Conservation (phyloP, 1,140 invertebrate species). For the Drosophila guanche region DNA sequence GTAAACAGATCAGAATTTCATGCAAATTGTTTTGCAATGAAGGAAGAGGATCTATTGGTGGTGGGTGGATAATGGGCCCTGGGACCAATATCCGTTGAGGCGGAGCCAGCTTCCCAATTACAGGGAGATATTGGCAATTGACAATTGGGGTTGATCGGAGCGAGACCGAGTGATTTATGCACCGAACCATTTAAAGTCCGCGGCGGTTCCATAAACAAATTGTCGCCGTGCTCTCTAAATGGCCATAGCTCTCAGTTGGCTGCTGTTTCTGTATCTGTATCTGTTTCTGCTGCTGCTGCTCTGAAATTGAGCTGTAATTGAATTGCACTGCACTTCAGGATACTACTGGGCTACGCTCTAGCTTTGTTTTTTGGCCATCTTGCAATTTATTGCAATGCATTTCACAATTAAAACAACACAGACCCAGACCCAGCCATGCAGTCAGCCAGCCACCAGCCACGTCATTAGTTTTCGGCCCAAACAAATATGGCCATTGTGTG, state of each 20-base stretch:
- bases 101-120: conserved; percentile 59
- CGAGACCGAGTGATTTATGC: conserved; percentile 74
- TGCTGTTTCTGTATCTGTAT: too few relatives aligned
- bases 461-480: conserved; percentile 73
- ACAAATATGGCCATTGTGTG: conserved; percentile 72
- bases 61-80: conserved; percentile 23
- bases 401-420: conserved; percentile 73
- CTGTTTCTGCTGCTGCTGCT: conserved; percentile 24
- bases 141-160: conserved; percentile 60
- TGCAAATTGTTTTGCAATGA: conserved; percentile 54
- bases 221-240: conserved; percentile 78
- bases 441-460: conserved; percentile 52
- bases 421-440: too few relatives aligned
- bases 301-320: conserved; percentile 82
- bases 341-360: conserved; percentile 34
- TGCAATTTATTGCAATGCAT: conserved; percentile 75
- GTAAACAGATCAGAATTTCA: conserved; percentile 63
- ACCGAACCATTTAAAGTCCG: conserved; percentile 73
- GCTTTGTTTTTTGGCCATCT: conserved; percentile 70
- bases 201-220: conserved; percentile 80
- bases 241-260: conserved; percentile 50
- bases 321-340: conserved; percentile 68
- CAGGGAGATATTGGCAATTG: conserved; percentile 63
- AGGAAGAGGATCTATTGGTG: conserved; percentile 14
- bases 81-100: too few relatives aligned